Evolutionary conservation across 2,113 vertebrate species (phyloP), one percentile per base, ranked within the genome.

Genomic region (Vireo altiloquus): DNA sequence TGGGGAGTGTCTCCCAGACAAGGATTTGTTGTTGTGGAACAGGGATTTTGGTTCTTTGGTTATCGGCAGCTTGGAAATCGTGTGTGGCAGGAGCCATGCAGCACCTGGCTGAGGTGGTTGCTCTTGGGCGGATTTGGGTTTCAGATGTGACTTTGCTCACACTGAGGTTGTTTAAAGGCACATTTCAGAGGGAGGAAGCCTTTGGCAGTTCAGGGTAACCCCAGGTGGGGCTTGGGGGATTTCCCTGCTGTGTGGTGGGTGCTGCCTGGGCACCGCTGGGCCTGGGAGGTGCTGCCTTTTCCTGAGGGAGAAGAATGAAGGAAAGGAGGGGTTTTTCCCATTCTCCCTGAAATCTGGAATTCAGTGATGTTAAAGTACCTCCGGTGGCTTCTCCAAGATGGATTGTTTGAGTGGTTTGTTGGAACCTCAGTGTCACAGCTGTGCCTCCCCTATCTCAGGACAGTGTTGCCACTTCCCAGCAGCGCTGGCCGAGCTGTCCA

Each of bases 51-150:
- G 6, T 50, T 91, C 23, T 44, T 54, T 24, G 42, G 47, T 78
- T 39, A 7, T 35, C 0, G 0, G 27, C 50, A 30, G 63, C 33
- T 82, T 77, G 37, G 86, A 56, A 77, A 59, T 53, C 0, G 0
- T 2, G 22, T 37, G 35, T 12, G 24, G 22, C 18, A 39, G 65
- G 15, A 30, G 39, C 40, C 5, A 1, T 42, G 3, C 15, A 57
- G 79, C 77, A 15, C 44, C 53, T 15, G 25, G 4, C 37, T 44
- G 57, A 64, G 64, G 79, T 47, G 27, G 69, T 84, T 84, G 4
- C 53, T 90, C 31, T 25, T 39, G 57, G 60, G 15, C 22, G 11
- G 8, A 5, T 84, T 84, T 23, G 76, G 47, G 31, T 63, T 87
- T 91, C 68, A 53, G 16, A 33, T 39, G 80, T 78, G 75, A 47